Percentiles rank a stretch among this genome's conserved stretches.
These are phyloP conservation scores for Chaetops frenatus DNA, from an alignment of 2,113 vertebrate species.

Conservation along the genomic window DNA sequence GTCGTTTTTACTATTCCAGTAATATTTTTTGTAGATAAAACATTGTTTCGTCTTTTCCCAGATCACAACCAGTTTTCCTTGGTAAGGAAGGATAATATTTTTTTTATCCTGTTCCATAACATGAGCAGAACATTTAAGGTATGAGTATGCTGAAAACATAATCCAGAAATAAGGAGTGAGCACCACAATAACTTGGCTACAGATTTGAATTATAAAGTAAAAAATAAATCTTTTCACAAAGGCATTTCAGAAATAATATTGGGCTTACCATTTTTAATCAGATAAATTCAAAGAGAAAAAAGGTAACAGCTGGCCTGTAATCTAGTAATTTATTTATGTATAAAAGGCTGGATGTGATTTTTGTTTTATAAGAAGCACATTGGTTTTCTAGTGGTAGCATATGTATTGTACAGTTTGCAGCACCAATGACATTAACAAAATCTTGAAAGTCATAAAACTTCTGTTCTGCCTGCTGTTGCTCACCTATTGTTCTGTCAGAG, in stretches of 20 bases:
- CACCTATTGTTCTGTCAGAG: constrained; percentile 22
- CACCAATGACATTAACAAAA: background rate
- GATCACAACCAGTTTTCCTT: background rate
- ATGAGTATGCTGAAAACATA: background rate
- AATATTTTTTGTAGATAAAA: background rate
- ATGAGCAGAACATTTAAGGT: background rate
- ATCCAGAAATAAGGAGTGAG: background rate
- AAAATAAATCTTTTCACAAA: background rate
- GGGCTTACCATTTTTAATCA: background rate
- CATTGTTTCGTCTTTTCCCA: background rate
- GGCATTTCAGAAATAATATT: background rate
- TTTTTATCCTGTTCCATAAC: background rate
- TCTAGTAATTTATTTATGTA: background rate
- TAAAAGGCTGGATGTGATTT: background rate
- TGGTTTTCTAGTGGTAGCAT: constrained; percentile 11
- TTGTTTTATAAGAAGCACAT: background rate
- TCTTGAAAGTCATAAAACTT: constrained; percentile 50
- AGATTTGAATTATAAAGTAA: background rate
- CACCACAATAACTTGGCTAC: background rate
- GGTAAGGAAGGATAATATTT: background rate
- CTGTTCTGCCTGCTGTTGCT: constrained; percentile 54
- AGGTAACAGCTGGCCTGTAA: background rate
- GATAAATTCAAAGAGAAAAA: background rate
- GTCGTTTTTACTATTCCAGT: background rate
- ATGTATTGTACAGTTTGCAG: constrained; percentile 1